Percentiles rank a stretch among this genome's conserved stretches.
Conservation (phyloP, 1,140 invertebrate species). For the Pissodes strobi region DNA sequence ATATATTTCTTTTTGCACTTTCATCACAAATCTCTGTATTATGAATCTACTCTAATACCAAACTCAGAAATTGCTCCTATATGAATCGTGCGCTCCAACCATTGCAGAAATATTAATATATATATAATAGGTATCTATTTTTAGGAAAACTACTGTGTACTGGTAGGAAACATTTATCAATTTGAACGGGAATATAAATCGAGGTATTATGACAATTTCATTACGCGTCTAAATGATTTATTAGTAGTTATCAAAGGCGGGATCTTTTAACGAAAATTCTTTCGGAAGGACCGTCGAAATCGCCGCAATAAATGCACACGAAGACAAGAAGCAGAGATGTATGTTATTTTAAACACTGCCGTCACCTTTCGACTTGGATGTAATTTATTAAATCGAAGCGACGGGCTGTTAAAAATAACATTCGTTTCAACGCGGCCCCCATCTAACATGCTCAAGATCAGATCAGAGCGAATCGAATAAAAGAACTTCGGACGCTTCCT, state of each 20-base stretch:
- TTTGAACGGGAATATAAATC: too few species aligned
- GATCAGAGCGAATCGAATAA: slow-evolving; percentile 7
- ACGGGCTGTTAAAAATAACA: slow-evolving; percentile 48
- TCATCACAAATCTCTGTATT: too few species aligned
- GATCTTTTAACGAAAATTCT: slow-evolving; percentile 8
- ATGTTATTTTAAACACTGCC: slow-evolving; percentile 49
- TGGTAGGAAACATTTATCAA: too few species aligned
- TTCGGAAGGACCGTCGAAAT: slow-evolving; percentile 12
- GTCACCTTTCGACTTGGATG: slow-evolving; percentile 44
- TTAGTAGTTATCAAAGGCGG: slow-evolving; percentile 28
- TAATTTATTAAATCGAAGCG: slow-evolving; percentile 46
- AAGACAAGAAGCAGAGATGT: slow-evolving; percentile 49
- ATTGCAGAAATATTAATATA: too few species aligned
- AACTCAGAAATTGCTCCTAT: too few species aligned
- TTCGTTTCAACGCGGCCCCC: slow-evolving; percentile 39
- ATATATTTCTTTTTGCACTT: too few species aligned
- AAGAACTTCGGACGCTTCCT: slow-evolving; percentile 13
- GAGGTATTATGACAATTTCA: slow-evolving; percentile 7
- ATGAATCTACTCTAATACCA: too few species aligned
- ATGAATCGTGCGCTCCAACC: too few species aligned
- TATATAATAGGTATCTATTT: too few species aligned
- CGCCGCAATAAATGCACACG: too few species aligned
- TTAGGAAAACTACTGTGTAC: too few species aligned
- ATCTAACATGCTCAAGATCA: slow-evolving; percentile 28
- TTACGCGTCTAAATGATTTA: slow-evolving; percentile 37